Base-by-base conservation (phyloP, 2,113 vertebrate species). In the Zingel zingel region DNA sequence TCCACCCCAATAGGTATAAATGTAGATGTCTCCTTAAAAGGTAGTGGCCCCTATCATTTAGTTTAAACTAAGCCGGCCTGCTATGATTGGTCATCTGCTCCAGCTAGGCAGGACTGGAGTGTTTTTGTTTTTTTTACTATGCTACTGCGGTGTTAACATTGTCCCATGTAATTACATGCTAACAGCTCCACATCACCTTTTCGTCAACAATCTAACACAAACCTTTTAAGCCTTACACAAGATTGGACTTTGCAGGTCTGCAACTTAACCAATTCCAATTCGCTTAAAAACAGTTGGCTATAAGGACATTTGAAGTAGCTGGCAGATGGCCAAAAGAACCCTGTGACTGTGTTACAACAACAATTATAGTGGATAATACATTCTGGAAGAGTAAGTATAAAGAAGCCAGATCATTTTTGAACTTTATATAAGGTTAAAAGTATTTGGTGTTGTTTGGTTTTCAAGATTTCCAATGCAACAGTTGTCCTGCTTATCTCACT, bases 181-280 rank as follows among this genome's bases (percentile, higher is more conserved):
- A 33, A 33, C 36, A 53, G 19, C 6, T 25, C 21, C 9, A 0
- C 19, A 54, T 68, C 57, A 27, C 14, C 21, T 15, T 68, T 51
- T 30, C 4, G 36, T 8, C 27, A 59, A 30, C 6, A 50, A 27
- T 50, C 43, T 36, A 36, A 78, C 39, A 59, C 19, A n/a, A 68
- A 68, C 23, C 23, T 10, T 18, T 18, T 45, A 48, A 63, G 7
- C 33, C 16, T 66, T 33, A 45, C 10, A 7, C 21, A 61, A 11
- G 33, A 74, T 27, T 43, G 30, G 54, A 36, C 30, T 64, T 79
- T 72, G 33, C 68, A 48, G 5, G 36, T 76, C 58, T 63, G 14
- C 48, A 11, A n/a, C 7, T 36, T 56, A 48, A 56, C 48, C 54
- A 66, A 23, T 5, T 65, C 39, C 27, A 27, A 18, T 30, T 56